Conservation (phyloP, 1,140 invertebrate genomes). For the Dendrolimus kikuchii region DNA sequence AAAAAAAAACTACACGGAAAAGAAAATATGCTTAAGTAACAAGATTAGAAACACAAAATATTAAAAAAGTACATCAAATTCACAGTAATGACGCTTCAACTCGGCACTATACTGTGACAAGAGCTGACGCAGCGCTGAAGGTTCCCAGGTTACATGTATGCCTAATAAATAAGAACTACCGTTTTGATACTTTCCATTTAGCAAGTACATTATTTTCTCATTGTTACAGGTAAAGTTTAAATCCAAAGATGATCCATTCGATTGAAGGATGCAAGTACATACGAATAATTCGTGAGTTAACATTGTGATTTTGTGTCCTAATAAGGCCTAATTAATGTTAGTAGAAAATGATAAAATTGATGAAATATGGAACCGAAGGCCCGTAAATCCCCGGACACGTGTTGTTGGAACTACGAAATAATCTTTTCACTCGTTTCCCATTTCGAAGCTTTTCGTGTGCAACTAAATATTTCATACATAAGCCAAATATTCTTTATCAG, state of each 20-base stretch:
- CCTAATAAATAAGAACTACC: no score
- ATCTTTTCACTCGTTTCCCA: constrained; percentile 29
- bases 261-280: constrained; percentile 39
- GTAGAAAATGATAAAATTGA: constrained; percentile 58
- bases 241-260: constrained; percentile 50
- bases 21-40: no score
- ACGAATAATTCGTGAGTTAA: constrained; percentile 58
- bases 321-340: constrained; percentile 70
- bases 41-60: no score
- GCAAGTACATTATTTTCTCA: constrained; percentile 5
- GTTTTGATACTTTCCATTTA: no score
- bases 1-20: no score
- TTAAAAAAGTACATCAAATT: no score
- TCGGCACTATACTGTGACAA: no score
- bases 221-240: constrained; percentile 39
- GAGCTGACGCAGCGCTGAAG: no score
- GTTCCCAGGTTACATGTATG: no score
- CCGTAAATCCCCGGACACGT: constrained; percentile 25
- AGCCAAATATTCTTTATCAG: constrained; percentile 52
- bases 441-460: constrained; percentile 34
- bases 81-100: no score
- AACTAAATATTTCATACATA: constrained; percentile 20
- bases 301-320: constrained; percentile 69
- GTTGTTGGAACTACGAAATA: constrained; percentile 21
- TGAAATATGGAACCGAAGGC: constrained; percentile 59